Percentiles rank a stretch among this genome's conserved stretches.
Evolutionary conservation across 2,797 vertebrate species (phyloP).

Genomic region (Pampus argenteus): DNA sequence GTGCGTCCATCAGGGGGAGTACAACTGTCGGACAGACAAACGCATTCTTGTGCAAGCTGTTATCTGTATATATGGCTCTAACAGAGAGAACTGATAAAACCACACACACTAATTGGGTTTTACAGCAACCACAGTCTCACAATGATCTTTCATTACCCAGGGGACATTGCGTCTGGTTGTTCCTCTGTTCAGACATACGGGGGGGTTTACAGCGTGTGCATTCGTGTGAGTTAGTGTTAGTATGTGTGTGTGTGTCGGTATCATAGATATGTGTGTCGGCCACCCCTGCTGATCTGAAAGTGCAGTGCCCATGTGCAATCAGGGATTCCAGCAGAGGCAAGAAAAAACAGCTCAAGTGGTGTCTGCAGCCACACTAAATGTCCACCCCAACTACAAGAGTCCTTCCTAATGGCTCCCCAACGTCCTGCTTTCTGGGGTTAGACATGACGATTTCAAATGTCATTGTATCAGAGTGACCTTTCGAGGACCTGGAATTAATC

Average conservation of each 20-base stretch:
- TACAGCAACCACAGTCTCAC: slow-evolving; percentile 74
- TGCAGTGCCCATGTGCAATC: slow-evolving; percentile 45
- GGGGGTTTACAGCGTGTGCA: slow-evolving; percentile 38
- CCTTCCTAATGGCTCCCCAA: slow-evolving; percentile 64
- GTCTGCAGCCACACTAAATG: slow-evolving; percentile 45
- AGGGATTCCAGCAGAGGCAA: slow-evolving; percentile 48
- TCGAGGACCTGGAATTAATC: slow-evolving; percentile 80
- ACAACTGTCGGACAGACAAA: slow-evolving; percentile 29
- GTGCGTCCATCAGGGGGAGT: slow-evolving; percentile 79
- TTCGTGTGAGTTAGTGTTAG: slow-evolving; percentile 14
- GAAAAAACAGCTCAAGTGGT: slow-evolving; percentile 51
- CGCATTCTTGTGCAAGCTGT: slow-evolving; percentile 55
- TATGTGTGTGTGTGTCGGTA: slow-evolving; percentile 23
- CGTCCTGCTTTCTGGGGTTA: slow-evolving; percentile 54
- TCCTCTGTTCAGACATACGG: slow-evolving; percentile 62
- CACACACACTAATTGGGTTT: slow-evolving; percentile 83
- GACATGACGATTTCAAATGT: slow-evolving; percentile 80
- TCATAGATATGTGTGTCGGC: slow-evolving; percentile 55
- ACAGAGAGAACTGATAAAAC: slow-evolving; percentile 72
- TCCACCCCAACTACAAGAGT: slow-evolving; percentile 32
- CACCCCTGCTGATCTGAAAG: slow-evolving; percentile 48
- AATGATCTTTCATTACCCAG: slow-evolving; percentile 81
- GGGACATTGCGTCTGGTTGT: slow-evolving; percentile 73
- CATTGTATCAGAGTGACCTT: slow-evolving; percentile 78
- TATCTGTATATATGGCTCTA: slow-evolving; percentile 73